Percentiles rank a stretch among this genome's conserved stretches.
Evolutionary conservation across 2,888 invertebrate genomes (phyloP).

Genomic region (Ligdia adustata): DNA sequence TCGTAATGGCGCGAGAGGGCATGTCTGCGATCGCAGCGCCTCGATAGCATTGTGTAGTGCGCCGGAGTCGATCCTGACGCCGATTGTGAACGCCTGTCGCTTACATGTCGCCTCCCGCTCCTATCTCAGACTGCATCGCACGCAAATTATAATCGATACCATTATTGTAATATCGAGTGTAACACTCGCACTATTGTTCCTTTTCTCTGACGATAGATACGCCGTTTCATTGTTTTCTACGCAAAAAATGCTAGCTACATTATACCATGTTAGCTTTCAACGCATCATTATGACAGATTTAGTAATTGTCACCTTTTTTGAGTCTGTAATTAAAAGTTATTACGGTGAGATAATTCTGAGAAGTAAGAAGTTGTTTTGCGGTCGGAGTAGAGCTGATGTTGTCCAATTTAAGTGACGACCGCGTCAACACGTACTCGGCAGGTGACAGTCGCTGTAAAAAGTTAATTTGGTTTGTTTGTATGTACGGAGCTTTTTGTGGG

Average conservation of each 20-base stretch:
- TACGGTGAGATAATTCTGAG: conserved; percentile 23
- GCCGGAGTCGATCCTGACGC: conserved; percentile 73
- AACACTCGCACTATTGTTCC: conserved; percentile 78
- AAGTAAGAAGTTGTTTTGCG: conserved; percentile 24
- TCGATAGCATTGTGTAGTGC: conserved; percentile 80
- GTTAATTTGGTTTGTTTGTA: conserved; percentile 49
- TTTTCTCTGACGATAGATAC: conserved; percentile 59
- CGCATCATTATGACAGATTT: conserved; percentile 41
- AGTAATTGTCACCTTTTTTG: conserved; percentile 34
- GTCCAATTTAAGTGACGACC: conserved; percentile 62
- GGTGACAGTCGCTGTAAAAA: conserved; percentile 56
- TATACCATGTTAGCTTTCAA: conserved; percentile 50
- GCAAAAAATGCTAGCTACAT: conserved; percentile 26
- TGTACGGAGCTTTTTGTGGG: conserved; percentile 47
- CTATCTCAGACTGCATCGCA: conserved; percentile 78
- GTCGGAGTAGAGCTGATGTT: conserved; percentile 32
- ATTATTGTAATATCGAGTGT: conserved; percentile 82
- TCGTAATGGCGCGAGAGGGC: conserved; percentile 77
- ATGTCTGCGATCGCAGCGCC: conserved; percentile 76
- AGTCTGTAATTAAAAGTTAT: conserved; percentile 22
- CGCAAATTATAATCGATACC: conserved; percentile 85
- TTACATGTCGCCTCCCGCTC: conserved; percentile 76
- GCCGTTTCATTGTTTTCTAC: conserved; percentile 49
- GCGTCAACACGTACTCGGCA: conserved; percentile 53
- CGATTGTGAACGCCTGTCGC: conserved; percentile 79